Conservation (phyloP, 2,113 vertebrate species). For the Hiodon tergisus region DNA sequence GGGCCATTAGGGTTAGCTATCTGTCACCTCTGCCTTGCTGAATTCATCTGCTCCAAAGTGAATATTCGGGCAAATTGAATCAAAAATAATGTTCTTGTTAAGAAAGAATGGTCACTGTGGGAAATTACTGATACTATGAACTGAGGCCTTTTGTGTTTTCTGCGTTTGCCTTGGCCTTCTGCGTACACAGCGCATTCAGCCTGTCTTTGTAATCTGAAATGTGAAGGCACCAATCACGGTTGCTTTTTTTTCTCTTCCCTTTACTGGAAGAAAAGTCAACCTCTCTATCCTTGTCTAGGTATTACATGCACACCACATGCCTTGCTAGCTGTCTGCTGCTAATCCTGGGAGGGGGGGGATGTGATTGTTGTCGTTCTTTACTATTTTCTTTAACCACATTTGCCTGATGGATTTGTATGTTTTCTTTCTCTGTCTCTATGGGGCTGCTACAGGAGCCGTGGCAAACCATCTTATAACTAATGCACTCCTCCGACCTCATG, state of each 20-base stretch:
- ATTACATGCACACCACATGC: constrained; percentile 10
- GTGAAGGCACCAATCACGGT: too few relatives aligned
- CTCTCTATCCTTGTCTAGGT: background rate
- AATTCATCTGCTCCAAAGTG: too few relatives aligned
- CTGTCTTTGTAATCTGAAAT: too few relatives aligned
- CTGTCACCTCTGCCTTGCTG: too few relatives aligned
- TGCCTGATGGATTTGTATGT: constrained; percentile 87
- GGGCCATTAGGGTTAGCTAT: too few relatives aligned
- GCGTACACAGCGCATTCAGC: too few relatives aligned
- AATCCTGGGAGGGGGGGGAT: background rate
- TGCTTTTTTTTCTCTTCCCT: background rate
- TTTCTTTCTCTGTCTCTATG: constrained; percentile 78
- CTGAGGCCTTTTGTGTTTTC: too few relatives aligned
- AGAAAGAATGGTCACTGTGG: too few relatives aligned
- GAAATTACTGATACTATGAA: too few relatives aligned
- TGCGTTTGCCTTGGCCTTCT: too few relatives aligned
- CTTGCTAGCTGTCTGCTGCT: background rate
- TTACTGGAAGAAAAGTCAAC: background rate
- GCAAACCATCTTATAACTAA: constrained; percentile 99
- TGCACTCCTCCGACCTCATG: constrained; percentile 99
- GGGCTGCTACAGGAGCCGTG: constrained; percentile 98
- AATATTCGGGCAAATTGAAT: too few relatives aligned
- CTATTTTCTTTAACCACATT: constrained; percentile 67
- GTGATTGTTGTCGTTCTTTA: constrained; percentile 67
- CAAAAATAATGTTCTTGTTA: too few relatives aligned